Base-by-base conservation (phyloP, 2,797 vertebrate genomes). In the Catamblyrhynchus diadema region DNA sequence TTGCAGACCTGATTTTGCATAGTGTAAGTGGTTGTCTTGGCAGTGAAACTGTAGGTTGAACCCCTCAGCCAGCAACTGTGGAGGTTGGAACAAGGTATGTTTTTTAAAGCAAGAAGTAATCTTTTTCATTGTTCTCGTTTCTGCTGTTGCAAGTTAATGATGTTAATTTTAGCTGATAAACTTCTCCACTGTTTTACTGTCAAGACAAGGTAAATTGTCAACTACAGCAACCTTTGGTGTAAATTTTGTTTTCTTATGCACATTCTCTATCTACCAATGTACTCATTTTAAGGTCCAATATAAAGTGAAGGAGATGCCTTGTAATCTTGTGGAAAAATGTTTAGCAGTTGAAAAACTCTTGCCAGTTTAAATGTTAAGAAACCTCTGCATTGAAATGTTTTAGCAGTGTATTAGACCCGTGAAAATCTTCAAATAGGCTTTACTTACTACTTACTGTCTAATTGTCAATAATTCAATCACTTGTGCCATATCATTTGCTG, bases 301-400 rank as follows among this genome's bases (percentile, higher is more conserved):
- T 89, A 73, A 96, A 95, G 91, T 94, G 94, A 96, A 95, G 94
- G 94, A 97, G 62, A 92, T 93, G 89, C 94, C 95, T 91, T 86
- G 91, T 96, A 83, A 82, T 64, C 28, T 83, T 94, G 85, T 88
- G 88, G 54, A 92, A 92, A 82, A 91, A 86, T 60, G 50, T 89
- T 93, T 66, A 81, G 70, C 80, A 81, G 81, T 50, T 47, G 27
- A 94, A 92, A 93, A 78, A 30, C 35, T 91, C 9, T 90, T 88
- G 87, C 89, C 89, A 86, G 87, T 94, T 89, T 84, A 70, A 88
- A 73, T 73, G 60, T 86, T 90, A 73, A 10, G 54, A 89, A 91
- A 81, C 41, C 59, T 83, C 59, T 79, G 62, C 66, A 45, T 75
- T 4, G 0, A 88, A 89, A 69, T 67, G 71, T 90, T 88, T 88